These are phyloP conservation scores for Aelia acuminata DNA, from an alignment of 2,888 invertebrate genomes.

Conservation along the genomic window DNA sequence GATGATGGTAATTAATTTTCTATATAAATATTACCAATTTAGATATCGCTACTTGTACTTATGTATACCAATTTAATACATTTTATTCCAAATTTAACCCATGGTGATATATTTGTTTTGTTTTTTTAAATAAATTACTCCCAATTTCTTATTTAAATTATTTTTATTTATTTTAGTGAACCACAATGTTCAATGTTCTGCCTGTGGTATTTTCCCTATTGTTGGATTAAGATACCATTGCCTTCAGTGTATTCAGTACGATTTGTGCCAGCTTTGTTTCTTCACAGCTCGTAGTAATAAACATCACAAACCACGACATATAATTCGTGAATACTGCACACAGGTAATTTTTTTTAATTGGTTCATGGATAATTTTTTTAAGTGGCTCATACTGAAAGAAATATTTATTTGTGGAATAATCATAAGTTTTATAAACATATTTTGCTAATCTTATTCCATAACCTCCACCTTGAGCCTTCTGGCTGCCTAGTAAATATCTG, in stretches of 20 bases:
- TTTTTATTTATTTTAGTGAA: constrained; percentile 69
- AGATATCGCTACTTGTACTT: no score
- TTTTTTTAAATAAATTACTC: no score
- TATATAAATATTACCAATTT: no score
- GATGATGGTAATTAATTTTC: no score
- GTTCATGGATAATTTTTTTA: neutral
- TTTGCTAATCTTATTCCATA: no score
- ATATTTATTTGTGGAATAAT: neutral
- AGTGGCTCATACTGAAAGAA: neutral
- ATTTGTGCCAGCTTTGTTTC: constrained; percentile 80
- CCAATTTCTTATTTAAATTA: neutral
- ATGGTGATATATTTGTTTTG: neutral
- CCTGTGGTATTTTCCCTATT: constrained; percentile 75
- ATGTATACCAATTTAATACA: neutral
- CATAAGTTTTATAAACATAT: no score
- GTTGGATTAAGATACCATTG: constrained; percentile 77
- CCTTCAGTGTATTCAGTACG: constrained; percentile 76
- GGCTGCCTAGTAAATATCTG: no score
- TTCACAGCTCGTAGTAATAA: constrained; percentile 74
- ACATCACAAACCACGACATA: constrained; percentile 78
- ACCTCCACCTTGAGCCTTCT: no score
- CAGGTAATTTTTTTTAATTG: constrained; percentile 64
- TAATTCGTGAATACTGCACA: constrained; percentile 68
- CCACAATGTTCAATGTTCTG: constrained; percentile 76
- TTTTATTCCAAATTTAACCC: neutral